A percentile compares a stretch with the other conserved stretches of the same genome.
Evolutionary conservation across 2,113 vertebrate genomes (phyloP).

Genomic region (Dendrocopos noguchii): DNA sequence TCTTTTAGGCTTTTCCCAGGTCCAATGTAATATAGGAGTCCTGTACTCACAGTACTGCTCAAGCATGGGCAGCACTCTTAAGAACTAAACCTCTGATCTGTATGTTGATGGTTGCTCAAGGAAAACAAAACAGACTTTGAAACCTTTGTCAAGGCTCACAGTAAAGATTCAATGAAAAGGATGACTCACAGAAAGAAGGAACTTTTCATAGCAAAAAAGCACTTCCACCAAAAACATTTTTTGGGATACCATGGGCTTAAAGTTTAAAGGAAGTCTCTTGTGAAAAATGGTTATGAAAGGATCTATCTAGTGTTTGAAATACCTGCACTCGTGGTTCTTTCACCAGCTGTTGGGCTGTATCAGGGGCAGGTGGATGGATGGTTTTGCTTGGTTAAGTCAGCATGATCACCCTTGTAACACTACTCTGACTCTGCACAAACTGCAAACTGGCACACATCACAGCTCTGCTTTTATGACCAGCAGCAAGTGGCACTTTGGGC

Average conservation of each 20-base stretch:
- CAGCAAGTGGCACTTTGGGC: background rate
- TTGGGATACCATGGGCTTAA: background rate
- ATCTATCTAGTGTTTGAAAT: background rate
- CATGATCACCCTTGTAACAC: background rate
- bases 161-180: background rate
- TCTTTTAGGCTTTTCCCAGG: background rate
- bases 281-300: background rate
- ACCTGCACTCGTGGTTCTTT: background rate
- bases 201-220: background rate
- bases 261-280: background rate
- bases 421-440: background rate
- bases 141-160: background rate
- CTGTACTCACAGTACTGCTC: background rate
- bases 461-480: fast-evolving
- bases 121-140: background rate
- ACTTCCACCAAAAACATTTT: background rate
- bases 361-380: background rate
- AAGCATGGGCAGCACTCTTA: background rate
- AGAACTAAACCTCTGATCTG: background rate
- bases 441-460: background rate
- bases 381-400: background rate
- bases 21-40: background rate
- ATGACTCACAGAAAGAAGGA: background rate
- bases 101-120: background rate
- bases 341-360: background rate